Evolutionary conservation across 2,888 invertebrate genomes (phyloP).

Genomic region (Ophion costatus): DNA sequence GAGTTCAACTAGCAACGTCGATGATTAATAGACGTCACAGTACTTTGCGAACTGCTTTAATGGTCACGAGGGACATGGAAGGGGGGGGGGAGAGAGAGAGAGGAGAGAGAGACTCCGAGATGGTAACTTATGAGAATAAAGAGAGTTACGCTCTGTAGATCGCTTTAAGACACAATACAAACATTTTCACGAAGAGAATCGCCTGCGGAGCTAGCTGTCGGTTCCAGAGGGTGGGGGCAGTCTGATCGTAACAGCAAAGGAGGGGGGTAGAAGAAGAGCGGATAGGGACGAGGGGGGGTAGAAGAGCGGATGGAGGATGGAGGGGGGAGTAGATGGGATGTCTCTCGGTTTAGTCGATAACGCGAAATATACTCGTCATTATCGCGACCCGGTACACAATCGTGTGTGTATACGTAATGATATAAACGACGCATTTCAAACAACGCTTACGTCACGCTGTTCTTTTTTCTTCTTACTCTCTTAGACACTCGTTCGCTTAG

Average conservation of each 20-base stretch:
- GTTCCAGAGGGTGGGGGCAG: no score
- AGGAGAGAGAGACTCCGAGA: not conserved
- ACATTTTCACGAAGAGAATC: slow-evolving; percentile 8
- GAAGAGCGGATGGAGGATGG: not conserved
- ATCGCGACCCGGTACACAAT: not conserved
- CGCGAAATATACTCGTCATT: slow-evolving; percentile 21
- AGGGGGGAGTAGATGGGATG: not conserved
- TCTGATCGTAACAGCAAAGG: not conserved
- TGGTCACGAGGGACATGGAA: no score
- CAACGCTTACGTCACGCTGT: not conserved
- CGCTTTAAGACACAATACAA: slow-evolving; percentile 40
- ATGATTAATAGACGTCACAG: slow-evolving; percentile 50
- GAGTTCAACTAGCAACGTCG: slow-evolving; percentile 29
- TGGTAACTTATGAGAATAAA: slow-evolving; percentile 6
- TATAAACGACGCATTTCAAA: not conserved
- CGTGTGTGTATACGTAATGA: not conserved
- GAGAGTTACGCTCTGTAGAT: slow-evolving; percentile 20
- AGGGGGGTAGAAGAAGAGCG: not conserved
- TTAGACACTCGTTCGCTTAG: no score
- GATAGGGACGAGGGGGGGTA: not conserved
- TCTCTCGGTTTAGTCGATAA: slow-evolving; percentile 34
- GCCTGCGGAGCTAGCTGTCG: no score
- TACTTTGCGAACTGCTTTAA: slow-evolving; percentile 39
- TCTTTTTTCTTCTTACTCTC: no score
- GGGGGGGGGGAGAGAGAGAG: no score